Evolutionary conservation across 2,888 invertebrate species (phyloP).

Genomic region (Mythimna lalbum): DNA sequence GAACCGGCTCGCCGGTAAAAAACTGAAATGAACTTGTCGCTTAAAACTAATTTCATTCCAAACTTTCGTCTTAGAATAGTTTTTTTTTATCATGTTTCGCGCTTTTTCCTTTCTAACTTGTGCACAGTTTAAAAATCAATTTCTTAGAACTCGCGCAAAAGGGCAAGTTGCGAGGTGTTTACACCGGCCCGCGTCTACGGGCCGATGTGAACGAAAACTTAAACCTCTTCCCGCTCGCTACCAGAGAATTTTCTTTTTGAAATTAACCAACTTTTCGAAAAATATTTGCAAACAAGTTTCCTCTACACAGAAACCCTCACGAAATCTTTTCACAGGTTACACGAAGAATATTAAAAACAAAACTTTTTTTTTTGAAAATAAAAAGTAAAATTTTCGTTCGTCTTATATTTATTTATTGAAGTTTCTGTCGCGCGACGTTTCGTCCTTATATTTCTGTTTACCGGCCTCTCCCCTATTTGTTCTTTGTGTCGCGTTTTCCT

Average conservation of each 20-base stretch:
- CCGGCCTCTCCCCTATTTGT: conserved; percentile 63
- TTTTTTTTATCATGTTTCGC: conserved; percentile 81
- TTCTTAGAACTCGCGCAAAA: conserved; percentile 80
- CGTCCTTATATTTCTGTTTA: conserved; percentile 66
- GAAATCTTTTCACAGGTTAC: conserved; percentile 73
- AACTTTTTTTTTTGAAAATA: conserved; percentile 64
- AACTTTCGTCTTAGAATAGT: conserved; percentile 88
- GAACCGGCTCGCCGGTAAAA: conserved; percentile 84
- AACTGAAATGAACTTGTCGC: conserved; percentile 90
- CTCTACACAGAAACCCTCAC: conserved; percentile 71
- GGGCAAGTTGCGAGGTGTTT: conserved; percentile 86
- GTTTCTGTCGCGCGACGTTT: conserved; percentile 65
- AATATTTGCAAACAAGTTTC: conserved; percentile 82
- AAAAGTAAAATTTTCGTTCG: conserved; percentile 63
- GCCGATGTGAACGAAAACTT: conserved; percentile 80
- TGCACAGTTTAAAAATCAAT: conserved; percentile 89
- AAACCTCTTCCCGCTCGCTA: conserved; percentile 70
- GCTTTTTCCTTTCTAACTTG: conserved; percentile 80
- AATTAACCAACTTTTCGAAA: conserved; percentile 82
- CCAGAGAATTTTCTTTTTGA: conserved; percentile 78
- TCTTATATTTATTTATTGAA: conserved; percentile 69
- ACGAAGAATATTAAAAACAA: conserved; percentile 71
- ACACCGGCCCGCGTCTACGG: conserved; percentile 73
- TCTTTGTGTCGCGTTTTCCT: conserved; percentile 67
- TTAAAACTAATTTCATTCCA: conserved; percentile 90